Percentiles rank a stretch among this genome's conserved stretches.
These are phyloP conservation scores for Nymphalis polychloros DNA, from an alignment of 2,888 invertebrate species.

Conservation along the genomic window DNA sequence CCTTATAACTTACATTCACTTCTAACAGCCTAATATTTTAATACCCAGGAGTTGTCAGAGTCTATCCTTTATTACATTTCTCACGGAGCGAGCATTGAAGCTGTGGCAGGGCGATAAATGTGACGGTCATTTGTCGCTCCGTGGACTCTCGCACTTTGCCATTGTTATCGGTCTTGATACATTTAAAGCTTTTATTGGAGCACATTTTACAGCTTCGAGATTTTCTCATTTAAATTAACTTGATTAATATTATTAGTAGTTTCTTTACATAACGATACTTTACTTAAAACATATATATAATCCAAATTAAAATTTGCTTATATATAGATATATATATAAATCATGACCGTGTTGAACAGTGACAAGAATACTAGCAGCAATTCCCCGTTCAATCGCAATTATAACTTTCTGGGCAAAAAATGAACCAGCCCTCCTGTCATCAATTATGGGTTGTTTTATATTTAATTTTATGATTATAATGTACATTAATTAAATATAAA, in stretches of 20 bases:
- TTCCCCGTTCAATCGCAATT: no score
- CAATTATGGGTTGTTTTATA: no score
- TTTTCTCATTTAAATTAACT: neutral
- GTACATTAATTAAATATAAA: no score
- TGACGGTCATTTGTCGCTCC: neutral
- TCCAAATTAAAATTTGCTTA: no score
- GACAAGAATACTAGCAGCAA: no score
- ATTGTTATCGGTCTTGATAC: constrained; percentile 7
- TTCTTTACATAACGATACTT: neutral
- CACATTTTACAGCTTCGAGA: neutral
- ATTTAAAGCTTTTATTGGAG: neutral
- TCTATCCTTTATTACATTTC: neutral
- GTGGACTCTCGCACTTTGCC: neutral
- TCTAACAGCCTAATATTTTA: constrained; percentile 1
- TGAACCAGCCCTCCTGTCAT: no score
- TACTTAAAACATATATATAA: no score
- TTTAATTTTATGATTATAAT: no score
- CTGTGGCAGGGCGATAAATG: constrained; percentile 7
- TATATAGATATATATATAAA: no score
- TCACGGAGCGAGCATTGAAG: neutral
- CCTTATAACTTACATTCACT: neutral
- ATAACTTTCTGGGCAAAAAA: no score
- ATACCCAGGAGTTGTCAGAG: neutral
- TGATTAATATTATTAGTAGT: neutral
- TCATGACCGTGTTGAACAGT: no score